Conservation (phyloP, 92 coral and sea anemone genomes). For the Montipora capitata region DNA sequence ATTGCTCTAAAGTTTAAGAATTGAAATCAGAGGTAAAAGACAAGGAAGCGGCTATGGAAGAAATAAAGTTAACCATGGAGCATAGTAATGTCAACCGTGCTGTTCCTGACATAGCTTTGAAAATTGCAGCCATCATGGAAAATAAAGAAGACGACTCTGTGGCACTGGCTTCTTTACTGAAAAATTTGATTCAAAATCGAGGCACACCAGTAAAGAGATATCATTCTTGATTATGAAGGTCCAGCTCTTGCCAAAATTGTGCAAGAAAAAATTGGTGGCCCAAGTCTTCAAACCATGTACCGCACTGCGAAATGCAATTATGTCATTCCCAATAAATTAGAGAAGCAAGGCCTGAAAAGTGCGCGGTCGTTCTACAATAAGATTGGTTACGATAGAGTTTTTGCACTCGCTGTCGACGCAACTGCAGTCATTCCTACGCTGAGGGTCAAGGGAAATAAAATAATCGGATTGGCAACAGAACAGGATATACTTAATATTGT, state of each 20-base stretch:
- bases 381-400: background rate
- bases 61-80: slow-evolving; percentile 27
- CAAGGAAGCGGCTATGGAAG: background rate
- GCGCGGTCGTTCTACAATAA: background rate
- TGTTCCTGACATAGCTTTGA: slow-evolving; percentile 52
- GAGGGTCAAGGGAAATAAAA: no score
- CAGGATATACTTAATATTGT: background rate
- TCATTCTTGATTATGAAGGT: slow-evolving; percentile 34
- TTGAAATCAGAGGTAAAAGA: background rate
- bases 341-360: slow-evolving; percentile 2
- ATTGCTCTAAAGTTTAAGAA: background rate
- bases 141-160: slow-evolving; percentile 23
- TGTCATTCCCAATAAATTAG: no score
- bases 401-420: background rate
- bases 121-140: slow-evolving; percentile 54
- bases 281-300: slow-evolving; percentile 35
- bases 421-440: background rate
- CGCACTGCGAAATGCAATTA: background rate
- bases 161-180: slow-evolving; percentile 20
- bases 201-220: slow-evolving; percentile 43
- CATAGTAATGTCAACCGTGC: slow-evolving; percentile 37
- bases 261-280: background rate
- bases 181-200: slow-evolving; percentile 30
- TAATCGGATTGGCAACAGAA: no score
- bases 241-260: background rate